A percentile compares a stretch with the other conserved stretches of the same genome.
Evolutionary conservation across 2,888 invertebrate species (phyloP).

Genomic region (Ischnura elegans): DNA sequence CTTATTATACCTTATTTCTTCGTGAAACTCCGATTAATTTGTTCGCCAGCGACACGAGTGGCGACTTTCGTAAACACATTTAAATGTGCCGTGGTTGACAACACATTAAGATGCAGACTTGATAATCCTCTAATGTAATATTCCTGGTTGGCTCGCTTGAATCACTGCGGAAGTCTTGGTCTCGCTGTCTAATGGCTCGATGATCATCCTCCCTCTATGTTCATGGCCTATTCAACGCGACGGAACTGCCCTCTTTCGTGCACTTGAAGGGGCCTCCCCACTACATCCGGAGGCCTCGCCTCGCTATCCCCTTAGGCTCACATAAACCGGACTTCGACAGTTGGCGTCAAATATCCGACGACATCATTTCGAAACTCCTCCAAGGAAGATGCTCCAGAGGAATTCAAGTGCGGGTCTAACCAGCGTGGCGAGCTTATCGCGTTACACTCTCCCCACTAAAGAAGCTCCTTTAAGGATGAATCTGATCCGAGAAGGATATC

Average conservation of each 20-base stretch:
- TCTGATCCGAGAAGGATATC: too few relatives aligned
- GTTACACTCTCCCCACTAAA: neutral
- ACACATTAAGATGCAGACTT: too few relatives aligned
- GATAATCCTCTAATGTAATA: too few relatives aligned
- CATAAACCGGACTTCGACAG: neutral
- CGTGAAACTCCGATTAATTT: too few relatives aligned
- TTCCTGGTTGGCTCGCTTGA: too few relatives aligned
- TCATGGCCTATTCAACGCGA: neutral
- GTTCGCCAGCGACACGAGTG: too few relatives aligned
- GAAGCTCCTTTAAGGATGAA: neutral
- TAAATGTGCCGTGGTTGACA: too few relatives aligned
- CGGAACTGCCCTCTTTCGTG: neutral
- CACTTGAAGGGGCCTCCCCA: neutral
- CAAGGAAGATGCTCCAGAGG: neutral
- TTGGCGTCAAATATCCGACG: neutral
- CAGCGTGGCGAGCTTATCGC: neutral
- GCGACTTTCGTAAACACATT: too few relatives aligned
- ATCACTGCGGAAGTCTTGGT: too few relatives aligned
- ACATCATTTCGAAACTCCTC: neutral
- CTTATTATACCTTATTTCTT: too few relatives aligned
- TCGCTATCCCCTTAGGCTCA: neutral
- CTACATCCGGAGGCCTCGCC: neutral
- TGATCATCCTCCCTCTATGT: too few relatives aligned
- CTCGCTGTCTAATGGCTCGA: too few relatives aligned
- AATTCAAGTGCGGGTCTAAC: neutral